Evolutionary conservation across 2,797 vertebrate species (phyloP).

Genomic region (Triplophysa bombifrons): DNA sequence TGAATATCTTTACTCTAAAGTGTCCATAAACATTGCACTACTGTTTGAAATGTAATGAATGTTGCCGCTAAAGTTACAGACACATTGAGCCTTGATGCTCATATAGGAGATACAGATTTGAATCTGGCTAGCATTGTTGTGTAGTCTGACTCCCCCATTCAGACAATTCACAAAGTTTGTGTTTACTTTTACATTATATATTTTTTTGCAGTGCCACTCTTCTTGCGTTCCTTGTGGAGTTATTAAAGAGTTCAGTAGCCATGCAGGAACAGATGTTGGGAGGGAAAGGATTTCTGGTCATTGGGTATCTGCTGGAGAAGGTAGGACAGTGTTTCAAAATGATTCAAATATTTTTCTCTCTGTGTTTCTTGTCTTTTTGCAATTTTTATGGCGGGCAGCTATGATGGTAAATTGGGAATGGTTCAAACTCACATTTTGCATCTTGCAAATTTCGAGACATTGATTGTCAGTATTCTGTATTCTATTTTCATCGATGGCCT

Average conservation of each 20-base stretch:
- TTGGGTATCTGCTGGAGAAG: conserved; percentile 97
- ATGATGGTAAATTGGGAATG: no score
- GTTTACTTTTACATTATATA: neutral
- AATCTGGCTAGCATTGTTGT: neutral
- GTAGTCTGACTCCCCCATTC: no score
- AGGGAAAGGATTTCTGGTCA: conserved; percentile 96
- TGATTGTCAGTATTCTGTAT: no score
- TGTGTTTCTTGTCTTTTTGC: neutral
- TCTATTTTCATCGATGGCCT: no score
- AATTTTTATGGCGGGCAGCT: no score
- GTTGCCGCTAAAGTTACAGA: neutral
- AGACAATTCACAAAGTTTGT: neutral
- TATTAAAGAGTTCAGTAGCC: conserved; percentile 96
- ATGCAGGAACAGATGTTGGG: conserved; percentile 99
- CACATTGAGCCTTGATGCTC: no score
- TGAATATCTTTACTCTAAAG: neutral
- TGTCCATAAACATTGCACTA: neutral
- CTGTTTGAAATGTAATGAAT: neutral
- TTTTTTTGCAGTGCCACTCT: conserved; percentile 78
- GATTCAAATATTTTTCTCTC: neutral
- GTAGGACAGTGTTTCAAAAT: conserved; percentile 66
- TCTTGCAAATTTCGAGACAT: no score
- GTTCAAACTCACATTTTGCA: no score
- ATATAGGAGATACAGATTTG: neutral
- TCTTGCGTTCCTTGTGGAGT: conserved; percentile 93